A percentile compares a stretch with the other conserved stretches of the same genome.
Evolutionary conservation across 2,113 vertebrate genomes (phyloP).

Genomic region (Pelecanoides urinatrix): DNA sequence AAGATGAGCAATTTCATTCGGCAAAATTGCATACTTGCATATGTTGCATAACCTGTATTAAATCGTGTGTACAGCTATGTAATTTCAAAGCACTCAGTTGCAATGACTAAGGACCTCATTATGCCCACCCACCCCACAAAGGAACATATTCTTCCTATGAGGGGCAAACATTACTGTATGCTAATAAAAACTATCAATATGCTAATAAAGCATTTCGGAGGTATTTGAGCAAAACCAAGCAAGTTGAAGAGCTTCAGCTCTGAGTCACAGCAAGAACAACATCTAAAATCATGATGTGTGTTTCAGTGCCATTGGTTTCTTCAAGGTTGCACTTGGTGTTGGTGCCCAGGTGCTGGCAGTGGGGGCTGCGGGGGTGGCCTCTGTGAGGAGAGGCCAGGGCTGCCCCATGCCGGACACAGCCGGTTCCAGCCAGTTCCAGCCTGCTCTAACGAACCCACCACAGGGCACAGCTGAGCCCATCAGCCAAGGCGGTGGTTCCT

Average conservation of each 20-base stretch:
- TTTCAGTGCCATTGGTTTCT: neutral
- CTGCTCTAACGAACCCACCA: fast-evolving
- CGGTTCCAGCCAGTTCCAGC: fast-evolving
- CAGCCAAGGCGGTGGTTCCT: too few relatives aligned
- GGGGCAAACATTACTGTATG: neutral
- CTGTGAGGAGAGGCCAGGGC: neutral
- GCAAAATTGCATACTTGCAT: neutral
- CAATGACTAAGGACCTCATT: neutral
- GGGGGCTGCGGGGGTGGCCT: neutral
- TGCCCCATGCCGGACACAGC: fast-evolving
- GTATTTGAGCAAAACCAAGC: neutral
- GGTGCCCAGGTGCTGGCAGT: neutral
- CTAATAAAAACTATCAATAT: neutral
- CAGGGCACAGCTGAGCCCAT: neutral
- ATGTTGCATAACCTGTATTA: neutral
- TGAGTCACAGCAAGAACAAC: neutral
- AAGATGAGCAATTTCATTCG: neutral
- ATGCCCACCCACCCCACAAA: neutral
- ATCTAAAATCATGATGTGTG: neutral
- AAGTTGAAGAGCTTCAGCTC: neutral
- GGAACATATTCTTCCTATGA: neutral
- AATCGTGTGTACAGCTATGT: neutral
- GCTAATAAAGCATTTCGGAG: neutral
- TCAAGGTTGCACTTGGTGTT: neutral
- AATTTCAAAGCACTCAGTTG: neutral